phyloP scores from a whole-genome alignment of 2,888 invertebrate genomes.

The Schizotus pectinicornis region DNA sequence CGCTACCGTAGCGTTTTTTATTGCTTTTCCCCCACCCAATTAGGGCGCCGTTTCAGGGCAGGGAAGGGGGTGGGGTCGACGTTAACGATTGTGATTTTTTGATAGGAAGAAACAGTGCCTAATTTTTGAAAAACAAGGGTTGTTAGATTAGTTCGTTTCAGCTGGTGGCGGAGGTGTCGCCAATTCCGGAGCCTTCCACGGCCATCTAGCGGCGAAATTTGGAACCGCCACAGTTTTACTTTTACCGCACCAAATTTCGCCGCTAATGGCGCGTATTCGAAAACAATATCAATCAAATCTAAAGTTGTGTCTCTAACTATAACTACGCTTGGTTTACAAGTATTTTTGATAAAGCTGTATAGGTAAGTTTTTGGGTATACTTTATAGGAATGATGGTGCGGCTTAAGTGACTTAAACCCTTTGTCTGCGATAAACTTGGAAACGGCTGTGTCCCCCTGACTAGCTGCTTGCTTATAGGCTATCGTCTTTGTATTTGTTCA shows the following conservation, averaged over 20 bases:
- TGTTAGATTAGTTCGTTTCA: neutral
- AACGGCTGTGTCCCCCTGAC: too few relatives aligned
- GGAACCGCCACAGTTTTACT: neutral
- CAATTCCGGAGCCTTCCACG: too few relatives aligned
- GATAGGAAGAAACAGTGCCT: neutral
- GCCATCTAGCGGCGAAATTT: neutral
- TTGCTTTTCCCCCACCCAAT: constrained; percentile 60
- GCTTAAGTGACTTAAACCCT: constrained; percentile 6
- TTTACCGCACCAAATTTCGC: neutral
- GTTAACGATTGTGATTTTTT: neutral
- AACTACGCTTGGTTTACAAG: constrained; percentile 1
- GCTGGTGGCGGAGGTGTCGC: too few relatives aligned
- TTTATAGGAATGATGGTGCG: constrained; percentile 2
- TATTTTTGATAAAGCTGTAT: constrained; percentile 27
- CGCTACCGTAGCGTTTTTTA: constrained; percentile 58
- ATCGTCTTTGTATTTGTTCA: constrained; percentile 20
- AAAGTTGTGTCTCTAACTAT: neutral
- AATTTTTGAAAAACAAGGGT: neutral
- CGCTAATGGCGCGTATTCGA: too few relatives aligned
- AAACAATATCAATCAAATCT: too few relatives aligned
- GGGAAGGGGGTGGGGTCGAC: neutral
- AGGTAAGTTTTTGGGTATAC: neutral
- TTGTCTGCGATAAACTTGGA: constrained; percentile 5
- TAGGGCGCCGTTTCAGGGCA: constrained; percentile 31
- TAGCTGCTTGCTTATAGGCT: neutral